These are phyloP conservation scores for Dinoponera quadriceps DNA, from an alignment of 1,140 invertebrate species.

Conservation along the genomic window DNA sequence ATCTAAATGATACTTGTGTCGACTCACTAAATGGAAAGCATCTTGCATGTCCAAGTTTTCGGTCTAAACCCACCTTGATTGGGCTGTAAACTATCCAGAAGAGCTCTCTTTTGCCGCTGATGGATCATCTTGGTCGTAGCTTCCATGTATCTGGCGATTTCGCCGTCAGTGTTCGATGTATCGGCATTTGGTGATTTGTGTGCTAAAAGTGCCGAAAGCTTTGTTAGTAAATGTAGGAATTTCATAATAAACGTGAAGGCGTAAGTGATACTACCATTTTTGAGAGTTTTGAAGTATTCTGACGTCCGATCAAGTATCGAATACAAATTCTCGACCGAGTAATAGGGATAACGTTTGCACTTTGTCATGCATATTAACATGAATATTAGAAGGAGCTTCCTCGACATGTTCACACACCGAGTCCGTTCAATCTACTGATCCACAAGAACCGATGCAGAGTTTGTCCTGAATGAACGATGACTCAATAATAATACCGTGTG, in stretches of 20 bases:
- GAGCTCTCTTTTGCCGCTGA: conserved; percentile 43
- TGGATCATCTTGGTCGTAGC: conserved; percentile 47
- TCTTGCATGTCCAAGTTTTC: neutral
- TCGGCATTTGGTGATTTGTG: conserved; percentile 37
- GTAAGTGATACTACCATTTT: conserved; percentile 58
- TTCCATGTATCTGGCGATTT: conserved; percentile 64
- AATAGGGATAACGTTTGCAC: neutral
- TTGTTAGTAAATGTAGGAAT: neutral
- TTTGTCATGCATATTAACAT: conserved; percentile 55
- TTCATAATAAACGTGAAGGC: neutral
- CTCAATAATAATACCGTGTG: conserved; percentile 7
- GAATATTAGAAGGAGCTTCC: conserved; percentile 34
- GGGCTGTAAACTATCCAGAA: neutral
- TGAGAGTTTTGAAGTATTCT: conserved; percentile 68
- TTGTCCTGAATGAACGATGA: neutral
- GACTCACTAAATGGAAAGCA: no score
- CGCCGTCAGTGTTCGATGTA: conserved; percentile 49
- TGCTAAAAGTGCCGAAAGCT: conserved; percentile 48
- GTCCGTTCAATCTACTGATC: neutral
- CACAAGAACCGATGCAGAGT: neutral
- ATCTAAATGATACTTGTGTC: no score
- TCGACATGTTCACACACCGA: conserved; percentile 22
- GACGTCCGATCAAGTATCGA: conserved; percentile 48
- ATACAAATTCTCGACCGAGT: conserved; percentile 25
- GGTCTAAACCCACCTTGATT: conserved; percentile 6